These are phyloP conservation scores for Bradypus variegatus DNA, from an alignment of 2,797 vertebrate species.

Conservation along the genomic window DNA sequence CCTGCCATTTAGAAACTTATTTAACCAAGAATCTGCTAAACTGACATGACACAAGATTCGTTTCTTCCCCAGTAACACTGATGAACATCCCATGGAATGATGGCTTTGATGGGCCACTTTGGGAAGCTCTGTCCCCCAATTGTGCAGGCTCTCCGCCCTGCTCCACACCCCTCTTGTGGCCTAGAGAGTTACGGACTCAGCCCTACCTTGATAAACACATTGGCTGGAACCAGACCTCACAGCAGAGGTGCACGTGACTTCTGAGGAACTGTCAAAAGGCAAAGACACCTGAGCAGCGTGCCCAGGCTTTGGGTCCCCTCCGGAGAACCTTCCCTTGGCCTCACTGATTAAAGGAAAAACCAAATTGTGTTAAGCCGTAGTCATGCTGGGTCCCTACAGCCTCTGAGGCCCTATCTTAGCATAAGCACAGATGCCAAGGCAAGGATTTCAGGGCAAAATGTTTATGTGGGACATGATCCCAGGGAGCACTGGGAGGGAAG, in stretches of 20 bases:
- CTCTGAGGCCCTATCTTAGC: not conserved
- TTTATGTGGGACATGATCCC: not conserved
- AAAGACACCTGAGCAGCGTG: not conserved
- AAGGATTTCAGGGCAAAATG: not conserved
- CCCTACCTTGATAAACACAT: not conserved
- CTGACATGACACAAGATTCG: not conserved
- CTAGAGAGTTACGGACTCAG: not conserved
- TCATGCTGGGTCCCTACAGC: not conserved
- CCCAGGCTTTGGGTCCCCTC: not conserved
- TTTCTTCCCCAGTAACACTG: not conserved
- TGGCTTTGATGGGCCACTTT: accelerated
- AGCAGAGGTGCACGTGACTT: not conserved
- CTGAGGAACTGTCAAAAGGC: not conserved
- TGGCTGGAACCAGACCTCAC: not conserved
- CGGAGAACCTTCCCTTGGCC: not conserved
- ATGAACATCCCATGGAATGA: not conserved
- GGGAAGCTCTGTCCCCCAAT: not conserved
- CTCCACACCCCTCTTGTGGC: not conserved
- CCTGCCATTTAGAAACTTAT: not conserved
- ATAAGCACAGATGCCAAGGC: not conserved
- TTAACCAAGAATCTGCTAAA: not conserved
- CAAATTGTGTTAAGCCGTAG: no score
- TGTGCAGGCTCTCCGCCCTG: accelerated
- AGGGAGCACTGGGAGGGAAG: not conserved
- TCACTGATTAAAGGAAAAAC: not conserved